Percentiles rank a stretch among this genome's conserved stretches.
Evolutionary conservation across 2,888 invertebrate genomes (phyloP).

Genomic region (Stenchaetothrips biformis): DNA sequence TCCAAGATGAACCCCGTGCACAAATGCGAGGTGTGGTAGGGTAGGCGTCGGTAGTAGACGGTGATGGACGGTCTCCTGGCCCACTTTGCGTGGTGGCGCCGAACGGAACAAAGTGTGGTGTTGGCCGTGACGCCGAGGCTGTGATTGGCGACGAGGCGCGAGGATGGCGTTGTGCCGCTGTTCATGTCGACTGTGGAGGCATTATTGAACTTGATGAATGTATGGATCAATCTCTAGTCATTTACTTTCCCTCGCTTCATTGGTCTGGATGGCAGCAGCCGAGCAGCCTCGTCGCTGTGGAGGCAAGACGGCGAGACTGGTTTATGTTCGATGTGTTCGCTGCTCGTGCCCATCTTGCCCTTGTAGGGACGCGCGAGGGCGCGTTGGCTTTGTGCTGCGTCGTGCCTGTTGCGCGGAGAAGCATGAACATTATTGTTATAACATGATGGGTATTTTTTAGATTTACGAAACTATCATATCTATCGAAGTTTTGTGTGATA

Average conservation of each 20-base stretch:
- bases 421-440: background rate
- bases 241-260: background rate
- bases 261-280: background rate
- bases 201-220: background rate
- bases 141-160: background rate
- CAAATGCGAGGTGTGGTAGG: slow-evolving; percentile 89
- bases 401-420: background rate
- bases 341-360: background rate
- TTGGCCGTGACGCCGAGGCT: background rate
- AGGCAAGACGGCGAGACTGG: background rate
- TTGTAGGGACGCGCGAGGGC: background rate
- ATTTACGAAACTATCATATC: background rate
- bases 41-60: too few species aligned
- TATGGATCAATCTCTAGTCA: background rate
- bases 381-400: background rate
- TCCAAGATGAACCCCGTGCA: slow-evolving; percentile 76
- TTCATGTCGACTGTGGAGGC: background rate
- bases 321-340: background rate
- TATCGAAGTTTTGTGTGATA: background rate
- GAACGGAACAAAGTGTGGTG: background rate
- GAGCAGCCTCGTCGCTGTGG: background rate
- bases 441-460: background rate
- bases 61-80: too few species aligned
- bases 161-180: background rate
- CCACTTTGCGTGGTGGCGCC: background rate